These are phyloP conservation scores for Digitonthophagus gazella DNA, from an alignment of 2,888 invertebrate species.

Conservation along the genomic window DNA sequence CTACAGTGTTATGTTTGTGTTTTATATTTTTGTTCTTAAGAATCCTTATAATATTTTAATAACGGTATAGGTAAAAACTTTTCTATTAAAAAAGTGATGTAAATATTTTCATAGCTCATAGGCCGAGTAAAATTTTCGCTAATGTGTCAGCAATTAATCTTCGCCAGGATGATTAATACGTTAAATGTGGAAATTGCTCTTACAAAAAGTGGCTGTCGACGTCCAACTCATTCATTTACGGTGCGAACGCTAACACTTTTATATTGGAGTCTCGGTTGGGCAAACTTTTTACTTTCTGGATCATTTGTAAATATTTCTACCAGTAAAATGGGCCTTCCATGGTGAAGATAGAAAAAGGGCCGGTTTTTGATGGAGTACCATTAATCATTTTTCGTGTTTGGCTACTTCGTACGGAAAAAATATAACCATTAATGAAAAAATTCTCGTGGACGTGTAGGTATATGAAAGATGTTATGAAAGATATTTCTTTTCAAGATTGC, in stretches of 20 bases:
- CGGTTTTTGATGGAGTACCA: neutral
- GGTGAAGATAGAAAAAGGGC: neutral
- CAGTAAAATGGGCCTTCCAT: neutral
- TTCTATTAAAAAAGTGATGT: neutral
- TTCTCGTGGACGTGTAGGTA: neutral
- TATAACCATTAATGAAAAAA: conserved; percentile 10
- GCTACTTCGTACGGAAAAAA: neutral
- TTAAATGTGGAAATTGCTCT: neutral
- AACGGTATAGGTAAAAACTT: no score
- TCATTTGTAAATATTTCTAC: neutral
- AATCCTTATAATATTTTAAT: no score
- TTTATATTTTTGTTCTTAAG: no score
- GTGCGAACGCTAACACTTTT: neutral
- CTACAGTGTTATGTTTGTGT: no score
- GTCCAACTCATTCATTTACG: neutral
- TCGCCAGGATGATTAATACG: neutral
- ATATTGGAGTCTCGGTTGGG: neutral
- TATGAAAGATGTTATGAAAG: neutral
- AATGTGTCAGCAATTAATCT: neutral
- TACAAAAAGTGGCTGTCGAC: neutral
- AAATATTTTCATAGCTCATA: neutral
- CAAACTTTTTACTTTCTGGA: neutral
- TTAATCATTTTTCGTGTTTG: neutral
- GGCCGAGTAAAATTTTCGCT: neutral
- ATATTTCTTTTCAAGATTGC: neutral